Base-by-base conservation (phyloP, 2,797 vertebrate species). In the Enteromius paludinosus region DNA sequence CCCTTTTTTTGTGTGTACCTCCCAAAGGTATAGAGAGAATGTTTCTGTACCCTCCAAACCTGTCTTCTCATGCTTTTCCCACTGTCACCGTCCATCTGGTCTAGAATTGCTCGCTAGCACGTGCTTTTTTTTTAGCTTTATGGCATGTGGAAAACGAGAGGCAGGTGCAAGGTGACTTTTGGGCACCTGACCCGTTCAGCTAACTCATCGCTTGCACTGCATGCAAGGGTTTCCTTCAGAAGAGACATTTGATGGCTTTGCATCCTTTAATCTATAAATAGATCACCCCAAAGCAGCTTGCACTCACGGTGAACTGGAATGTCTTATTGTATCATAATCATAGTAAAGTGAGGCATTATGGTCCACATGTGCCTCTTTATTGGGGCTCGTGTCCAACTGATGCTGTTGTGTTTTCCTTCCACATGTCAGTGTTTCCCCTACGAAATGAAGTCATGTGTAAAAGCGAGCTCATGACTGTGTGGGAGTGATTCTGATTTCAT, bases 141-240 rank as follows among this genome's bases (percentile, higher is more conserved):
- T 64, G 47, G 85, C 62, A 72, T 59, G 74, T 83, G 61, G 70
- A 73, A 83, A 84, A 64, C 43, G 69, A 85, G 78, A 87, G 80
- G 88, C 81, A 82, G 89, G 87, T 91, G 89, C 91, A 91, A 90
- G 91, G 91, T 88, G 89, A 92, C 92, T 91, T 92, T 81, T 90
- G 83, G 66, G 87, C 89, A 61, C 91, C 87, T 87, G 86, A 87
- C 88, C 87, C 90, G 86, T 89, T 86, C 78, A 10, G 84, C 69
- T 90, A 92, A 93, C 90, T 89, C 93, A 90, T 89, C 86, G 89
- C 9, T 89, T 87, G 91, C 89, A 89, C 83, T 89, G 91, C 88
- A 81, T 89, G 68, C 87, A 87, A 87, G 84, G 25, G 49, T 25
- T 82, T 52, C 38, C 43, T 71, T 28, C n/a, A 45, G 62, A 28